A percentile compares a stretch with the other conserved stretches of the same genome.
Evolutionary conservation across 2,888 invertebrate species (phyloP).

Genomic region (Brachynemurus nebulosus): DNA sequence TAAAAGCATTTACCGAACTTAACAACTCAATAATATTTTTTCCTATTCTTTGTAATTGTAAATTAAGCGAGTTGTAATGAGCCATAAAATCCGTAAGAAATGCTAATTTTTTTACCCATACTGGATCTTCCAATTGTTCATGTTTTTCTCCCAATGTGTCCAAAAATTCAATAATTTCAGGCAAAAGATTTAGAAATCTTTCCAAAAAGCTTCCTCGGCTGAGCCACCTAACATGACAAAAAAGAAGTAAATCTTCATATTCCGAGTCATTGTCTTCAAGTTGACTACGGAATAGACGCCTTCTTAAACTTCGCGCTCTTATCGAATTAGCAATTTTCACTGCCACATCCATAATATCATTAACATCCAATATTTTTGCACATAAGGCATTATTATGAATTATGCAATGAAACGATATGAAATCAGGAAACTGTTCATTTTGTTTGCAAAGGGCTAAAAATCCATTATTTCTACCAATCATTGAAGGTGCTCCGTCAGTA

Average conservation of each 20-base stretch:
- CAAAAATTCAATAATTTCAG: too few species aligned
- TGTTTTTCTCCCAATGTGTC: background rate
- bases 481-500: slow-evolving; percentile 20
- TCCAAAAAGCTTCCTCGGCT: too few species aligned
- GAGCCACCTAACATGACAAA: too few species aligned
- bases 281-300: background rate
- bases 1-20: too few species aligned
- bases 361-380: slow-evolving; percentile 13
- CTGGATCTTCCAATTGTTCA: background rate
- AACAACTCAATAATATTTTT: background rate
- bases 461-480: slow-evolving; percentile 17
- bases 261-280: background rate
- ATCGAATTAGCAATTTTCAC: slow-evolving; percentile 7
- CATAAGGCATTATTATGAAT: slow-evolving; percentile 16
- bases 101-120: background rate
- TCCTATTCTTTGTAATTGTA: background rate
- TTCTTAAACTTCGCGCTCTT: slow-evolving; percentile 1
- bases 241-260: too few species aligned
- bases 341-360: slow-evolving; percentile 9
- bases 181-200: too few species aligned
- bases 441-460: slow-evolving; percentile 15
- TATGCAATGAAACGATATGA: slow-evolving; percentile 16
- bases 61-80: background rate
- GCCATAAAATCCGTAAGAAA: background rate
- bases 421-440: slow-evolving; percentile 13